Conservation (phyloP, 2,797 vertebrate genomes). For the Phoeniculus purpureus region DNA sequence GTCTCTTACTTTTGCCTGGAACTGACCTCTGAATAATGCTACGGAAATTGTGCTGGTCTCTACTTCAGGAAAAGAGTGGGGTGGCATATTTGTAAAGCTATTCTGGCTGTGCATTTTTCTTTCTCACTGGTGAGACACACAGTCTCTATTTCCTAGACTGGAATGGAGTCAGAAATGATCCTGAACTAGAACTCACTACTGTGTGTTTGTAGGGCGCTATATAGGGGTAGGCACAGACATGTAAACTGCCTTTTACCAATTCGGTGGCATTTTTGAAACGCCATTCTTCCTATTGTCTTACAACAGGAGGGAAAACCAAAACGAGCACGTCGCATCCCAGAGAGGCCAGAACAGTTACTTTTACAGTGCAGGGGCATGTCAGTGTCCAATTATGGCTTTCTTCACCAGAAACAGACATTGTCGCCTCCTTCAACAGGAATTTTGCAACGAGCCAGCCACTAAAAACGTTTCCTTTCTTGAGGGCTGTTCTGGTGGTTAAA, state of each 20-base stretch:
- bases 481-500: background rate
- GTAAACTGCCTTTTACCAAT: background rate
- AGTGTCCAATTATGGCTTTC: background rate
- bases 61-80: background rate
- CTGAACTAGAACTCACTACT: background rate
- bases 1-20: background rate
- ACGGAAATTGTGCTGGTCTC: background rate
- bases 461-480: background rate
- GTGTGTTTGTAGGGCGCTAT: background rate
- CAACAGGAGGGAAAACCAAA: background rate
- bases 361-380: too few relatives aligned
- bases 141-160: background rate
- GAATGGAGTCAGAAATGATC: too few relatives aligned
- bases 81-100: fast-evolving
- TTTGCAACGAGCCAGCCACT: background rate
- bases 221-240: fast-evolving
- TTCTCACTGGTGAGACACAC: background rate
- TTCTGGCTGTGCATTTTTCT: background rate
- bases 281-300: fast-evolving
- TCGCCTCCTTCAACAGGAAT: background rate
- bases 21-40: fast-evolving
- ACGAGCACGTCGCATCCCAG: fast-evolving
- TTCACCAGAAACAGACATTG: background rate
- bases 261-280: background rate
- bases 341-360: background rate